phyloP scores from a whole-genome alignment of 1,140 invertebrate genomes.

The Drosophila melanica region DNA sequence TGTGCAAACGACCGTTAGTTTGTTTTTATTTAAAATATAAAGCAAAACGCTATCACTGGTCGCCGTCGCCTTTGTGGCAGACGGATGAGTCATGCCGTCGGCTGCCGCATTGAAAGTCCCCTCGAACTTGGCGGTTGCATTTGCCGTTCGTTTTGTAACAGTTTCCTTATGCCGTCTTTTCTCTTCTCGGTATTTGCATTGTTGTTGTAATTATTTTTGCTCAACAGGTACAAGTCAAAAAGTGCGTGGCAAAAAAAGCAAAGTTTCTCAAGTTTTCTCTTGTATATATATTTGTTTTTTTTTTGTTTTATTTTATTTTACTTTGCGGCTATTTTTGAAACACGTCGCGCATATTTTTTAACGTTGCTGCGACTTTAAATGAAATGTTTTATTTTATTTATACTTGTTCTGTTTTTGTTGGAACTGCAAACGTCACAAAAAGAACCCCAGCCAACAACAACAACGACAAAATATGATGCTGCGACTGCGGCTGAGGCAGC shows the following conservation, averaged over 20 bases:
- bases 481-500: not conserved
- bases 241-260: conserved; percentile 36
- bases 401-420: not conserved
- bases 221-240: conserved; percentile 72
- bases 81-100: conserved; percentile 62
- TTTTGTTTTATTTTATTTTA: conserved; percentile 5
- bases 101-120: conserved; percentile 41
- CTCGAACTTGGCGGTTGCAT: conserved; percentile 56
- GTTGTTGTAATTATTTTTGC: conserved; percentile 64
- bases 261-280: not conserved
- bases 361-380: conserved; percentile 9
- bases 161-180: conserved; percentile 30
- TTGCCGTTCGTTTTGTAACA: conserved; percentile 42
- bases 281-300: too few relatives aligned
- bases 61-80: conserved; percentile 20
- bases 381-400: conserved; percentile 11
- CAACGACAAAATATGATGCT: not conserved
- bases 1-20: conserved; percentile 44
- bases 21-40: conserved; percentile 65
- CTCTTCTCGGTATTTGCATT: conserved; percentile 19
- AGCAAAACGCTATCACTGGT: conserved; percentile 35
- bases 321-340: conserved; percentile 40
- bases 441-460: conserved; percentile 1
- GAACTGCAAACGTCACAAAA: conserved; percentile 18
- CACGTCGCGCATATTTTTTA: conserved; percentile 27